phyloP scores from a whole-genome alignment of 1,140 invertebrate genomes.

The Lasioglossum baleicum region DNA sequence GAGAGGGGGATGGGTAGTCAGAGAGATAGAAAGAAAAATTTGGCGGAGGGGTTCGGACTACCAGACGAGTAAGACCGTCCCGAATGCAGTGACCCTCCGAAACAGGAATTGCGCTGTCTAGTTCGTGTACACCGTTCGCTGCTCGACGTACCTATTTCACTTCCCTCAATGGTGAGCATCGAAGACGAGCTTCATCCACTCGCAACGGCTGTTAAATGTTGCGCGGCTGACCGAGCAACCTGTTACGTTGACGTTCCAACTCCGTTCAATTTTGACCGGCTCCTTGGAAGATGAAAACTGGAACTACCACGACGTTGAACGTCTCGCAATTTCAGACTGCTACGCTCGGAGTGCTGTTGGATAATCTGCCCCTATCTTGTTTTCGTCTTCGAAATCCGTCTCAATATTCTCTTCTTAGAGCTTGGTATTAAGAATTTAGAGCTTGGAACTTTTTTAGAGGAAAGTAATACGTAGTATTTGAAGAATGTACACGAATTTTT shows the following conservation, averaged over 20 bases:
- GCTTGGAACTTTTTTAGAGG: too few species aligned
- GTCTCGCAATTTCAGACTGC: neutral
- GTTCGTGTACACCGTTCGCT: slow-evolving; percentile 28
- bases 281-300: neutral
- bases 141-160: slow-evolving; percentile 45
- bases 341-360: too few species aligned
- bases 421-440: too few species aligned
- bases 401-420: too few species aligned
- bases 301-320: neutral
- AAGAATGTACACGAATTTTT: too few species aligned
- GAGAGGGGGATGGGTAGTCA: too few species aligned
- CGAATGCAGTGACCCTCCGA: slow-evolving; percentile 47
- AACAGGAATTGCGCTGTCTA: slow-evolving; percentile 55
- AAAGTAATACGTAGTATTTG: too few species aligned
- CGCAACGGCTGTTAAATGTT: slow-evolving; percentile 27
- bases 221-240: slow-evolving; percentile 59
- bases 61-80: slow-evolving; percentile 8
- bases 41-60: slow-evolving; percentile 3
- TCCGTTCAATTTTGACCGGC: neutral
- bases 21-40: neutral
- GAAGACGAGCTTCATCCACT: slow-evolving; percentile 30
- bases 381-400: too few species aligned
- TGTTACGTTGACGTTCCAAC: slow-evolving; percentile 60
- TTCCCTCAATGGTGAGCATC: slow-evolving; percentile 25
- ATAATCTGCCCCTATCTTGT: too few species aligned